A percentile compares a stretch with the other conserved stretches of the same genome.
These are phyloP conservation scores for Temnothorax unifasciatus DNA, from an alignment of 2,888 invertebrate species.

Conservation along the genomic window DNA sequence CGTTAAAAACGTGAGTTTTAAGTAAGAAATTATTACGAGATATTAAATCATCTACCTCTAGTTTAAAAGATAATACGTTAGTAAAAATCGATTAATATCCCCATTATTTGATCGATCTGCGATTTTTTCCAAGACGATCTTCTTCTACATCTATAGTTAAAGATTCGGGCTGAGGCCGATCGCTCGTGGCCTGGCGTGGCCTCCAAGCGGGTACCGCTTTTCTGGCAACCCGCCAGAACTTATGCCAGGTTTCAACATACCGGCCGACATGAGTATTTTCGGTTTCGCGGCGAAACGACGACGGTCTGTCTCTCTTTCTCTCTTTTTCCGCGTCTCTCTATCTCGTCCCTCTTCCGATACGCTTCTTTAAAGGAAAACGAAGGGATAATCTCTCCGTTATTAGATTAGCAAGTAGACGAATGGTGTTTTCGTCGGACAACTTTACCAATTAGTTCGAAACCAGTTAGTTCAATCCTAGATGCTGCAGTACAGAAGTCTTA, in stretches of 20 bases:
- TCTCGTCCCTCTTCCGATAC: not conserved
- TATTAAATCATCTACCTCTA: not conserved
- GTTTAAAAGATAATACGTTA: not conserved
- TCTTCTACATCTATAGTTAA: slow-evolving; percentile 34
- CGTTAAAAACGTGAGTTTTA: not conserved
- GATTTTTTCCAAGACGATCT: not conserved
- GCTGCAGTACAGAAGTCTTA: not conserved
- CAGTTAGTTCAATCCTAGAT: not conserved
- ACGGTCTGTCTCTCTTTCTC: slow-evolving; percentile 32
- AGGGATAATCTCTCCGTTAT: slow-evolving; percentile 8
- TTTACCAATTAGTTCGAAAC: not conserved
- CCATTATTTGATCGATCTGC: not conserved
- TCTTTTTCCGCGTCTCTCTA: not conserved
- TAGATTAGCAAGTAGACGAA: slow-evolving; percentile 6
- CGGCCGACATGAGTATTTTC: slow-evolving; percentile 85
- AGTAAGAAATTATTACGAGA: slow-evolving; percentile 11
- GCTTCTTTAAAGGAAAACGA: slow-evolving; percentile 18
- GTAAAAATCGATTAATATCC: not conserved
- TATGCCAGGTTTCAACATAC: slow-evolving; percentile 86
- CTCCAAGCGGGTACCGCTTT: slow-evolving; percentile 76
- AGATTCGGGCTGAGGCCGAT: slow-evolving; percentile 68
- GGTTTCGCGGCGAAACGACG: slow-evolving; percentile 80
- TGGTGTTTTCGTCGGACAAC: slow-evolving; percentile 9
- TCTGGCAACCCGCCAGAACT: slow-evolving; percentile 84
- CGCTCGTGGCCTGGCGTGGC: slow-evolving; percentile 75